Conservation (phyloP, 2,888 invertebrate genomes). For the Cephus nigrinus region DNA sequence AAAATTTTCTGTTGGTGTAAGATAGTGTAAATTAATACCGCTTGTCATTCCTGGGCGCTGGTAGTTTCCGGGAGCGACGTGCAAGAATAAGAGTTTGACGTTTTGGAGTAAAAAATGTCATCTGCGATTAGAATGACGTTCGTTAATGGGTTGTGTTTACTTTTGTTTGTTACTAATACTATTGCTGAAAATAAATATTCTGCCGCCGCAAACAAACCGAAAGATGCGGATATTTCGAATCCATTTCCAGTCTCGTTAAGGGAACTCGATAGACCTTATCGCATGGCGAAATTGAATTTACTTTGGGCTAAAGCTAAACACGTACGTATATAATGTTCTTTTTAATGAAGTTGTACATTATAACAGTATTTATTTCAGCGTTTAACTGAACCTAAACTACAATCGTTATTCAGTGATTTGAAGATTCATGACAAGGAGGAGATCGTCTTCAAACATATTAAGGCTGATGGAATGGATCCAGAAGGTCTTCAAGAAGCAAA, state of each 20-base stretch:
- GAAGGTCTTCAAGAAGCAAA: slow-evolving; percentile 87
- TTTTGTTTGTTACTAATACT: slow-evolving; percentile 26
- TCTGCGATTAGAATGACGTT: neutral
- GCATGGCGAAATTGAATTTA: slow-evolving; percentile 90
- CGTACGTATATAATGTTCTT: slow-evolving; percentile 69
- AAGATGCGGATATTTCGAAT: slow-evolving; percentile 55
- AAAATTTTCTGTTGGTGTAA: neutral
- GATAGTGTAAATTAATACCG: neutral
- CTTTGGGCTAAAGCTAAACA: slow-evolving; percentile 91
- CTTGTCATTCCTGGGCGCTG: neutral
- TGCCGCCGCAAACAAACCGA: slow-evolving; percentile 69
- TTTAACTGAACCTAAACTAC: slow-evolving; percentile 84
- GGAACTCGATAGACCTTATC: slow-evolving; percentile 84
- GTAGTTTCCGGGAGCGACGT: neutral
- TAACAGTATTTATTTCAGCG: slow-evolving; percentile 69
- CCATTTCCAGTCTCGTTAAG: slow-evolving; percentile 69
- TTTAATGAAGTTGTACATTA: neutral
- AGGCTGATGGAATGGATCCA: slow-evolving; percentile 86
- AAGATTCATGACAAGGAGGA: slow-evolving; percentile 95
- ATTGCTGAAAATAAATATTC: slow-evolving; percentile 74
- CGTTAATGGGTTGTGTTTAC: slow-evolving; percentile 14
- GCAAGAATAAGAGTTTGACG: neutral
- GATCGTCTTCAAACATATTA: slow-evolving; percentile 83
- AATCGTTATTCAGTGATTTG: slow-evolving; percentile 87
- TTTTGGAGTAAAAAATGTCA: neutral